A percentile compares a stretch with the other conserved stretches of the same genome.
Evolutionary conservation across 2,888 invertebrate species (phyloP).

Genomic region (Cataglyphis cursor): DNA sequence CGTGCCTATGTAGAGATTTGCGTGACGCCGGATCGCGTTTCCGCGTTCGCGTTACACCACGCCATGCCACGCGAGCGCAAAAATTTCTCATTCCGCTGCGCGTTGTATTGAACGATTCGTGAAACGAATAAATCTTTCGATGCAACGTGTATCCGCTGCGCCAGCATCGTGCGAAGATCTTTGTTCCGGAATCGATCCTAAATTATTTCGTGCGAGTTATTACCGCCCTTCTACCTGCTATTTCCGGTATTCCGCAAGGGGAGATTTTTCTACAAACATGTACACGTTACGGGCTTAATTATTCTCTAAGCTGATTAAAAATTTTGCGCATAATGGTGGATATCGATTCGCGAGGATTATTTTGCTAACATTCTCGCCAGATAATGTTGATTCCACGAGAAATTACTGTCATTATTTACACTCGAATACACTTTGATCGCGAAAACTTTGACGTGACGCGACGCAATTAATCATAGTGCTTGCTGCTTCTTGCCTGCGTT

Average conservation of each 20-base stretch:
- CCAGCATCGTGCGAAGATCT: slow-evolving; percentile 39
- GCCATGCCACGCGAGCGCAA: slow-evolving; percentile 43
- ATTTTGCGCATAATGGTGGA: slow-evolving; percentile 27
- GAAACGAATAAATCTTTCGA: slow-evolving; percentile 52
- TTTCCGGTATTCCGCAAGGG: neutral
- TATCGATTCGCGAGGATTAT: slow-evolving; percentile 12
- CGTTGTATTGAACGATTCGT: slow-evolving; percentile 50
- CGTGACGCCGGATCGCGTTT: slow-evolving; percentile 57
- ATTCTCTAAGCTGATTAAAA: slow-evolving; percentile 14
- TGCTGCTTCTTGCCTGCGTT: slow-evolving; percentile 45
- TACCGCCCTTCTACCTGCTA: neutral
- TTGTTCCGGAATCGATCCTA: slow-evolving; percentile 27
- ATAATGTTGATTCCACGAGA: slow-evolving; percentile 38
- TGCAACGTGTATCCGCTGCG: slow-evolving; percentile 26
- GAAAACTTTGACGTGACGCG: slow-evolving; percentile 45
- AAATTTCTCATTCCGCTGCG: slow-evolving; percentile 52
- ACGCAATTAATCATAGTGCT: slow-evolving; percentile 52
- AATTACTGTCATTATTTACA: slow-evolving; percentile 53
- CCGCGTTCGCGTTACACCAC: slow-evolving; percentile 34
- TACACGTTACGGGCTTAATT: slow-evolving; percentile 32
- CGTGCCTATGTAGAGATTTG: slow-evolving; percentile 57
- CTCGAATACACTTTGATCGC: slow-evolving; percentile 42
- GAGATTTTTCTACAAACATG: slow-evolving; percentile 21
- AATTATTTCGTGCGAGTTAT: slow-evolving; percentile 36
- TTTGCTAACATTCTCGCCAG: neutral